A percentile compares a stretch with the other conserved stretches of the same genome.
Conservation (phyloP, 1,140 invertebrate species). For the Vollenhovia emeryi region DNA sequence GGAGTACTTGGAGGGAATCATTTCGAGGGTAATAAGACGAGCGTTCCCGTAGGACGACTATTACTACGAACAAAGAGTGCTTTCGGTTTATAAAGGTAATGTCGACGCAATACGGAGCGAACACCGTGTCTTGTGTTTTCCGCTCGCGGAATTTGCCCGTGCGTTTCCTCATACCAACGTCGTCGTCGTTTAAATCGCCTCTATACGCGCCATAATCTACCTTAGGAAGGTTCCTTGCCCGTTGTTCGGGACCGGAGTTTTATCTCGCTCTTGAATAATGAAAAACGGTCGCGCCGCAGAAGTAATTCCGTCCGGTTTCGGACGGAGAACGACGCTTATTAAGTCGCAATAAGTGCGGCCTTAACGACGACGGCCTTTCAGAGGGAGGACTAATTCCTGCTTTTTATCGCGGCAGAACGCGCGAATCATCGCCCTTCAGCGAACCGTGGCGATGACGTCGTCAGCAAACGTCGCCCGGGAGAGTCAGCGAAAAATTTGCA, state of each 20-base stretch:
- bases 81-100: neutral
- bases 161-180: neutral
- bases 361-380: constrained; percentile 18
- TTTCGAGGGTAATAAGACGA: neutral
- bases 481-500: constrained; percentile 23
- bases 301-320: constrained; percentile 35
- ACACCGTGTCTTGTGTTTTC: neutral
- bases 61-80: neutral
- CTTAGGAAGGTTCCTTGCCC: neutral
- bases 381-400: constrained; percentile 44
- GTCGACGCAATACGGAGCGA: neutral
- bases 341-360: constrained; percentile 42
- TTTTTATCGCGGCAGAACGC: constrained; percentile 28
- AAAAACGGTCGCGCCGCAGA: neutral
- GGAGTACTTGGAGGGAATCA: neutral
- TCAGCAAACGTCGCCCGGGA: neutral
- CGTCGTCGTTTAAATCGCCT: constrained; percentile 59
- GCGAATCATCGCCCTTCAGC: constrained; percentile 42
- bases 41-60: constrained; percentile 6
- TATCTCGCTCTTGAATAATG: constrained; percentile 26
- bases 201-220: constrained; percentile 30
- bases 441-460: constrained; percentile 30
- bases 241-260: constrained; percentile 4
- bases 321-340: constrained; percentile 40
- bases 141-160: neutral